Evolutionary conservation across 1,140 invertebrate genomes (phyloP).

Genomic region (Lordiphosa mommai): DNA sequence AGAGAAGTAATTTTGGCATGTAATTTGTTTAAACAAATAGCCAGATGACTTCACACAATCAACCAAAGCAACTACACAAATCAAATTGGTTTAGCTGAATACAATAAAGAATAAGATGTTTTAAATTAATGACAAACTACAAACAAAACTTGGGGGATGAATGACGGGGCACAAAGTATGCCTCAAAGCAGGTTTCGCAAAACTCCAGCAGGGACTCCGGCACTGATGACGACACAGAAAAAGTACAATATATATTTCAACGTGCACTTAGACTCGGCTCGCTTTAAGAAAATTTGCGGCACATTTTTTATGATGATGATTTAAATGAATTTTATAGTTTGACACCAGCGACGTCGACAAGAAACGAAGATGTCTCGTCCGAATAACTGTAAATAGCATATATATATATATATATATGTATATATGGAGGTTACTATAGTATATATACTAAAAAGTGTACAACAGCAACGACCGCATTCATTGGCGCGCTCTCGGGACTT

Average conservation of each 20-base stretch:
- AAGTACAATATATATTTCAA: conserved; percentile 3
- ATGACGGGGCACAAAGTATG: conserved; percentile 19
- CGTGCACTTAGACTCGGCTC: conserved; percentile 14
- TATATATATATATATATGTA: conserved; percentile 13
- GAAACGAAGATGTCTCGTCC: conserved; percentile 20
- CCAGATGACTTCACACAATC: conserved; percentile 64
- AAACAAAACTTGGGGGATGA: conserved; percentile 30
- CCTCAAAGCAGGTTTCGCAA: background rate
- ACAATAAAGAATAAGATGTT: conserved; percentile 43
- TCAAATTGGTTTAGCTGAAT: conserved; percentile 32
- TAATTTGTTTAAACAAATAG: conserved; percentile 66
- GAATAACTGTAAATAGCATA: conserved; percentile 13
- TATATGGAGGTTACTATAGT: conserved; percentile 36
- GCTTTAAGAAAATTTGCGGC: conserved; percentile 44
- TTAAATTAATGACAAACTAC: conserved; percentile 41
- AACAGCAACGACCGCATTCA: conserved; percentile 34
- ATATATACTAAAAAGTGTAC: conserved; percentile 51
- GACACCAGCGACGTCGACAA: conserved; percentile 14
- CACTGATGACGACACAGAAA: conserved; percentile 9
- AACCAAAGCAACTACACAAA: conserved; percentile 22
- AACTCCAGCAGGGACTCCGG: too few relatives aligned
- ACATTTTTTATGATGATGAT: conserved; percentile 62
- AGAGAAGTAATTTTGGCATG: conserved; percentile 33
- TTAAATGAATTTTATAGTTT: conserved; percentile 70
- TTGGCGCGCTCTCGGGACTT: conserved; percentile 46